Conservation (phyloP, 2,113 vertebrate genomes). For the Gobio gobio region DNA sequence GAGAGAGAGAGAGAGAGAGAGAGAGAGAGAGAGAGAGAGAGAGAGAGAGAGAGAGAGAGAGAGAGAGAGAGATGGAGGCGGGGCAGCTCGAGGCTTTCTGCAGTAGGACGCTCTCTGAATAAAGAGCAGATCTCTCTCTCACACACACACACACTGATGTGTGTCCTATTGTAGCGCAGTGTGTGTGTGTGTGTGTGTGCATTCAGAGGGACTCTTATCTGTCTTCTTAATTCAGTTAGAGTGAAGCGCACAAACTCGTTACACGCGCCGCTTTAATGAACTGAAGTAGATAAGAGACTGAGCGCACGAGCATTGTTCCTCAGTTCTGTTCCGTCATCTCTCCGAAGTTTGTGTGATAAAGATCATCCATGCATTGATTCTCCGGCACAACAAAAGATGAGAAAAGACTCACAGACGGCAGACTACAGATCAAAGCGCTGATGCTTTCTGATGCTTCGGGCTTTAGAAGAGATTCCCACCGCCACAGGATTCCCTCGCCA, state of each 20-base stretch:
- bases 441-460: conserved; percentile 19
- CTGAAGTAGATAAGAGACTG: conserved; percentile 26
- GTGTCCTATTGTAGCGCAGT: conserved; percentile 16
- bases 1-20: conserved; percentile 27
- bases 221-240: conserved; percentile 29
- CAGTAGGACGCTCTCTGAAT: conserved; percentile 47
- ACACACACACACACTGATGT: conserved; percentile 22
- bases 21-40: conserved; percentile 29
- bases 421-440: conserved; percentile 3
- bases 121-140: conserved; percentile 33
- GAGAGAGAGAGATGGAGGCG: conserved; percentile 29
- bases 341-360: conserved; percentile 20
- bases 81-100: conserved; percentile 25
- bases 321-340: conserved; percentile 16
- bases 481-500: conserved; percentile 27
- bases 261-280: conserved; percentile 29
- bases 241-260: conserved; percentile 9
- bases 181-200: conserved; percentile 34
- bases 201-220: conserved; percentile 24
- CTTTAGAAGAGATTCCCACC: neutral
- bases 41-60: conserved; percentile 26
- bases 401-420: neutral
- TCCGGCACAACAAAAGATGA: neutral
- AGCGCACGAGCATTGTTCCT: conserved; percentile 5
- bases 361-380: conserved; percentile 32